Evolutionary conservation across 2,888 invertebrate genomes (phyloP).

Genomic region (Apotomis capreana): DNA sequence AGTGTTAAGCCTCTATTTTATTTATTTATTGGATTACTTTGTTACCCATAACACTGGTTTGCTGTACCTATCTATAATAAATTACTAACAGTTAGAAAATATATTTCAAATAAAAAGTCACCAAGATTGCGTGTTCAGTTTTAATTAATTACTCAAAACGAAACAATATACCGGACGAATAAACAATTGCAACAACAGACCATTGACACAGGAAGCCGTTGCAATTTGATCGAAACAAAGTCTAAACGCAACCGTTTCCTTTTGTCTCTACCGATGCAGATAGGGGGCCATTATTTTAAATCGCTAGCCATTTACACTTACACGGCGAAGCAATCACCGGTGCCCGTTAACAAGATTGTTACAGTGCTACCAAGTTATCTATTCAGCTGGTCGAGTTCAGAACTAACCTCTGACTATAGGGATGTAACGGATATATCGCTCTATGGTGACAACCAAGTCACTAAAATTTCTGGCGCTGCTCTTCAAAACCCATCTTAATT

Average conservation of each 20-base stretch:
- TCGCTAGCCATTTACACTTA: constrained; percentile 20
- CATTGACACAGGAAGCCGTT: constrained; percentile 33
- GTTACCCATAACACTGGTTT: no score
- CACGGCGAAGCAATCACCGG: constrained; percentile 15
- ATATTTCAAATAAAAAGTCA: not conserved
- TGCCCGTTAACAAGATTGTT: constrained; percentile 10
- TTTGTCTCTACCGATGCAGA: constrained; percentile 31
- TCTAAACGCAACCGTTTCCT: constrained; percentile 27
- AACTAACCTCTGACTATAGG: no score
- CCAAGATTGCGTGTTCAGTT: constrained; percentile 2
- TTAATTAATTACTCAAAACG: constrained; percentile 7
- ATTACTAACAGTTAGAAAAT: no score
- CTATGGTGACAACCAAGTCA: no score
- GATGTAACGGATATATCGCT: no score
- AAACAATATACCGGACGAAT: constrained; percentile 21
- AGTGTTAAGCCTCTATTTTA: no score
- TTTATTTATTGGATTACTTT: no score
- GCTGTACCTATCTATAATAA: no score
- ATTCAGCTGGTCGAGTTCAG: no score
- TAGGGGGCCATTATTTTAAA: constrained; percentile 30
- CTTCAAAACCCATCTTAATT: no score
- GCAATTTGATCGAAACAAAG: constrained; percentile 30
- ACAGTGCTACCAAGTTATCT: no score
- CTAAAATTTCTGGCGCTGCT: no score
- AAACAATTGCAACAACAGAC: constrained; percentile 22